Evolutionary conservation across 1,140 invertebrate species (phyloP).

Genomic region (Berghia stephanieae): DNA sequence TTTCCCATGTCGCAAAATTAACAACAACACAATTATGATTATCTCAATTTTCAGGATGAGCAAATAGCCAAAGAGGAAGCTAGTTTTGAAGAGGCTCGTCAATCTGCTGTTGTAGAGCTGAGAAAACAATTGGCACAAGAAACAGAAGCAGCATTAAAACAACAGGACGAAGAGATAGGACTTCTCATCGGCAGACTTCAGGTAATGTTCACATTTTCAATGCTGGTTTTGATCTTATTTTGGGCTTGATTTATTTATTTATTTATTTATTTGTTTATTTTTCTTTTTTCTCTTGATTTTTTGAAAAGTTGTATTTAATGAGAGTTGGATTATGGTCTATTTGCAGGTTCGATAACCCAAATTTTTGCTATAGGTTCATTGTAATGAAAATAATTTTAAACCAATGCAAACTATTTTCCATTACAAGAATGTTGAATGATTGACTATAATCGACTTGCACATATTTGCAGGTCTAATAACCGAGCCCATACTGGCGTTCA

Average conservation of each 20-base stretch:
- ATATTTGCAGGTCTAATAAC: no score
- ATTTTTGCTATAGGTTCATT: no score
- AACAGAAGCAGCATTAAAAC: slow-evolving; percentile 52
- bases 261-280: not conserved
- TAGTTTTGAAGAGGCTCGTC: slow-evolving; percentile 45
- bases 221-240: not conserved
- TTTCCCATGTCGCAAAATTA: no score
- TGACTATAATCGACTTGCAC: no score
- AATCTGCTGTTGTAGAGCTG: slow-evolving; percentile 45
- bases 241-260: no score
- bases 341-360: no score
- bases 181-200: slow-evolving; percentile 60
- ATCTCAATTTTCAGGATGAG: slow-evolving; percentile 42
- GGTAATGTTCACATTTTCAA: slow-evolving; percentile 37
- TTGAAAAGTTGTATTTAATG: not conserved
- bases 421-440: not conserved
- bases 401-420: no score
- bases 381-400: no score
- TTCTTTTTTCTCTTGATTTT: not conserved
- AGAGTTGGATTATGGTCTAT: not conserved
- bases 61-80: slow-evolving; percentile 48
- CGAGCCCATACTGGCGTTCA: no score
- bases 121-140: slow-evolving; percentile 51
- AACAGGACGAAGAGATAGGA: slow-evolving; percentile 56
- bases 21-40: no score